Evolutionary conservation across 2,888 invertebrate species (phyloP).

Genomic region (Yponomeuta cagnagella): DNA sequence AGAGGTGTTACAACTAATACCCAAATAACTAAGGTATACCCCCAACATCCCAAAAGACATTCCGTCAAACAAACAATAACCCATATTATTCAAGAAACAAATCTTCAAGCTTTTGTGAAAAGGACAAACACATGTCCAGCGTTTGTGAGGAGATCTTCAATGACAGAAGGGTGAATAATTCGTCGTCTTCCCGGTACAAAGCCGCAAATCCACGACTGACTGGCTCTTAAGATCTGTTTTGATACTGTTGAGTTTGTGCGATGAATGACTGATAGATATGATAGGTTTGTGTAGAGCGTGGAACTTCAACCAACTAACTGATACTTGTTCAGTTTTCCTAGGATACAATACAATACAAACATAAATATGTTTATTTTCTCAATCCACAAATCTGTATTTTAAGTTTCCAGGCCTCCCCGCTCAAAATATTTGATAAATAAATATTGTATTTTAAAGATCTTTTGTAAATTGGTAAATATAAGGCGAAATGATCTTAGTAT

Average conservation of each 20-base stretch:
- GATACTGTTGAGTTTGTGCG: conserved; percentile 7
- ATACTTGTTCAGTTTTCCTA: too few relatives aligned
- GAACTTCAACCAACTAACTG: background rate
- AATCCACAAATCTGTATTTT: too few relatives aligned
- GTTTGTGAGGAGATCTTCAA: conserved; percentile 13
- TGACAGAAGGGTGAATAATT: conserved; percentile 64
- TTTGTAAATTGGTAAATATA: too few relatives aligned
- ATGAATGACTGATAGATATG: conserved; percentile 8
- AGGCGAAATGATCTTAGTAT: too few relatives aligned
- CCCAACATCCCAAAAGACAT: background rate
- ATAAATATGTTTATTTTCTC: too few relatives aligned
- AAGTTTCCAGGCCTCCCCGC: too few relatives aligned
- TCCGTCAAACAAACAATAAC: conserved; percentile 8
- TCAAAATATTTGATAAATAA: too few relatives aligned
- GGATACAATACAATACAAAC: too few relatives aligned
- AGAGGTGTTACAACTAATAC: background rate
- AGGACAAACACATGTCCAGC: conserved; percentile 19
- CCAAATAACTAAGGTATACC: background rate
- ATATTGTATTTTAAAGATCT: too few relatives aligned
- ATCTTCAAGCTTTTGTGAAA: conserved; percentile 39
- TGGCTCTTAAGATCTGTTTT: conserved; percentile 1
- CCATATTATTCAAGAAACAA: conserved; percentile 19
- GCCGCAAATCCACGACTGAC: conserved; percentile 19
- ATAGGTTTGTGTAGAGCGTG: conserved; percentile 1
- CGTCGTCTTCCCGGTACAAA: conserved; percentile 39